Evolutionary conservation across 1,140 invertebrate species (phyloP).

Genomic region (Carposina sasakii): DNA sequence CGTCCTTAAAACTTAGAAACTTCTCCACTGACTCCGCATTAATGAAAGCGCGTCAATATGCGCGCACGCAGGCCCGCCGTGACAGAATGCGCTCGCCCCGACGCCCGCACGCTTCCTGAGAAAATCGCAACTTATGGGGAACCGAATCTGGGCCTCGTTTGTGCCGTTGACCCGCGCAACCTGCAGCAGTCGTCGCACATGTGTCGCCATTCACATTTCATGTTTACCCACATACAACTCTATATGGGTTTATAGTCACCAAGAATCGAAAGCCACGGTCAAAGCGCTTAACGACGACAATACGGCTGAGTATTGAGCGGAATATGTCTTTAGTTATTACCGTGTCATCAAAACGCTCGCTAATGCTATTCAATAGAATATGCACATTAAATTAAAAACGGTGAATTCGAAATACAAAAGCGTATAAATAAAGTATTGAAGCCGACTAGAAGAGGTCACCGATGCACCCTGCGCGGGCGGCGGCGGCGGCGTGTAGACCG

Average conservation of each 20-base stretch:
- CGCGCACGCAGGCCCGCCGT: conserved; percentile 53
- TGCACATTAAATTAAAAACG: too few species aligned
- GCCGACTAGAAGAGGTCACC: too few species aligned
- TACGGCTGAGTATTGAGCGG: too few species aligned
- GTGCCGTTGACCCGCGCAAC: conserved; percentile 57
- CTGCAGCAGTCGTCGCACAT: conserved; percentile 39
- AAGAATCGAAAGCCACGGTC: conserved; percentile 30
- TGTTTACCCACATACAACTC: conserved; percentile 37
- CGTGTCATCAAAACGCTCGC: too few species aligned
- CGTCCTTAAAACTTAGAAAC: conserved; percentile 30
- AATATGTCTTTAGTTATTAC: too few species aligned
- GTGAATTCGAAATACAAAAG: too few species aligned
- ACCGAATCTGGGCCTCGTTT: conserved; percentile 57
- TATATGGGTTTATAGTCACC: conserved; percentile 36
- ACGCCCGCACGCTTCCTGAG: conserved; percentile 51
- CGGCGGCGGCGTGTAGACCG: conserved; percentile 42
- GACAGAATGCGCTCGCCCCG: conserved; percentile 58
- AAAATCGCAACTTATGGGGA: conserved; percentile 69
- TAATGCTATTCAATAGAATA: too few species aligned
- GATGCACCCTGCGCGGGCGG: conserved; percentile 13
- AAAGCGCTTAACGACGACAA: conserved; percentile 22
- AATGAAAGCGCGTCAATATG: conserved; percentile 59
- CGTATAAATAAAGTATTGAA: too few species aligned
- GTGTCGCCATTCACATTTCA: conserved; percentile 47
- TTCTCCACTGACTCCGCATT: conserved; percentile 46